Evolutionary conservation across 92 coral and sea anemone species (phyloP).

Genomic region (Epizoanthus fatuus): DNA sequence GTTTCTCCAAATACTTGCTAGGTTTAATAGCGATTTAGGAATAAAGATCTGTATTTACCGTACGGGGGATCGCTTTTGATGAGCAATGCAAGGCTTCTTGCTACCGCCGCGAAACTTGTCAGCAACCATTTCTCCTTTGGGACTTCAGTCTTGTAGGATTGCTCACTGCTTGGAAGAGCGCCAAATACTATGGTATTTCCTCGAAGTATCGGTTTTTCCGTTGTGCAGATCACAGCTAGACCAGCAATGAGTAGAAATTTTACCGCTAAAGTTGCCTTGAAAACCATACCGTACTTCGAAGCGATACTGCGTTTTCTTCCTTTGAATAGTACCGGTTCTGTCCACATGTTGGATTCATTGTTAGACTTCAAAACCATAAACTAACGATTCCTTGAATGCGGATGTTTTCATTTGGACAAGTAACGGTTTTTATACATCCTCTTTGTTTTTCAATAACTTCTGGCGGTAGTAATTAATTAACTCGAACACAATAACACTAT

Average conservation of each 20-base stretch:
- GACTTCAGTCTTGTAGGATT: constrained; percentile 57
- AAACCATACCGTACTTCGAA: neutral
- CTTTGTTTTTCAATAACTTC: neutral
- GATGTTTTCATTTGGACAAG: constrained; percentile 11
- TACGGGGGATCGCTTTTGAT: constrained; percentile 79
- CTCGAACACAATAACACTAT: neutral
- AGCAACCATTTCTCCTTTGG: constrained; percentile 77
- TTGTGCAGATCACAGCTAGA: neutral
- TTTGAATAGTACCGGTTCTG: constrained; percentile 28
- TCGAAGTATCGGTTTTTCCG: constrained; percentile 22
- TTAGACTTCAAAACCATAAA: constrained; percentile 8
- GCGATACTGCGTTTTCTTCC: neutral
- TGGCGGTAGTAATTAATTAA: neutral
- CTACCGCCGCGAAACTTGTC: constrained; percentile 73
- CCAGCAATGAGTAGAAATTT: neutral
- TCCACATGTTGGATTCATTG: constrained; percentile 1
- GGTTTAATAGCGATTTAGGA: neutral
- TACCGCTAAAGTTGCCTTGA: neutral
- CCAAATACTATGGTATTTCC: constrained; percentile 14
- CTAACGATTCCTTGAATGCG: neutral
- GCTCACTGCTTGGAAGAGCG: constrained; percentile 10
- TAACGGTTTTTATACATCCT: neutral
- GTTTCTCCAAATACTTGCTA: neutral
- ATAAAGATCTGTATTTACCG: constrained; percentile 58
- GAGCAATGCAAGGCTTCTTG: constrained; percentile 64